Conservation (phyloP, 2,888 invertebrate genomes). For the Drosophila neutralis region DNA sequence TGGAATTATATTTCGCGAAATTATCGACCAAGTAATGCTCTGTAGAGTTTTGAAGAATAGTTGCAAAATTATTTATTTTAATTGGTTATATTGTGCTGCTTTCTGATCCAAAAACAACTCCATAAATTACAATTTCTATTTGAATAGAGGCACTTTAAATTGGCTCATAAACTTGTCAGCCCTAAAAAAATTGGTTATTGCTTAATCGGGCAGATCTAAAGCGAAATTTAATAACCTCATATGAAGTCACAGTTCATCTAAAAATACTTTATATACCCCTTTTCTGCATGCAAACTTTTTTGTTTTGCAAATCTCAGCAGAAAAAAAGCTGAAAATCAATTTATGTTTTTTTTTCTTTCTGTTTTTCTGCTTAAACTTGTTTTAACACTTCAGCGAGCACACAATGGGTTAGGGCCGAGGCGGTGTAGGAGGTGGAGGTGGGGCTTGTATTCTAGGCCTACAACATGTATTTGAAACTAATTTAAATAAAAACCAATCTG, state of each 20-base stretch:
- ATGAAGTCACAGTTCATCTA: constrained; percentile 24
- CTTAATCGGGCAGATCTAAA: constrained; percentile 8
- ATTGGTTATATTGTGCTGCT: background rate
- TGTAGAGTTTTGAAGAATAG: background rate
- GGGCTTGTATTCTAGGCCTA: constrained; percentile 26
- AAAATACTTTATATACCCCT: constrained; percentile 28
- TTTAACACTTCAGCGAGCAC: constrained; percentile 70
- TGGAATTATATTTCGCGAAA: background rate
- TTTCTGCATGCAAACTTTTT: constrained; percentile 19
- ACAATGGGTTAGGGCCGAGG: background rate
- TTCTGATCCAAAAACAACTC: background rate
- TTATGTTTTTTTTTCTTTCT: constrained; percentile 24
- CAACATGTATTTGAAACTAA: constrained; percentile 73
- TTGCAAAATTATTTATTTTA: background rate
- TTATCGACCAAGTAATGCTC: constrained; percentile 25
- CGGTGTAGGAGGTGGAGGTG: background rate
- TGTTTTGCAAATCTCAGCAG: constrained; percentile 42
- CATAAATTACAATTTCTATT: background rate
- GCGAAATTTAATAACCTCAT: constrained; percentile 14
- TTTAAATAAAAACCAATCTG: constrained; percentile 79
- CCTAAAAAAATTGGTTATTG: background rate
- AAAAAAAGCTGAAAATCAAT: constrained; percentile 49
- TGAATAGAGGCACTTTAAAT: background rate
- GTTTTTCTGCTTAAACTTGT: constrained; percentile 37
- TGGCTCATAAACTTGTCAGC: background rate